These are phyloP conservation scores for Ferdinandea cuprea DNA, from an alignment of 2,888 invertebrate species.

Conservation along the genomic window DNA sequence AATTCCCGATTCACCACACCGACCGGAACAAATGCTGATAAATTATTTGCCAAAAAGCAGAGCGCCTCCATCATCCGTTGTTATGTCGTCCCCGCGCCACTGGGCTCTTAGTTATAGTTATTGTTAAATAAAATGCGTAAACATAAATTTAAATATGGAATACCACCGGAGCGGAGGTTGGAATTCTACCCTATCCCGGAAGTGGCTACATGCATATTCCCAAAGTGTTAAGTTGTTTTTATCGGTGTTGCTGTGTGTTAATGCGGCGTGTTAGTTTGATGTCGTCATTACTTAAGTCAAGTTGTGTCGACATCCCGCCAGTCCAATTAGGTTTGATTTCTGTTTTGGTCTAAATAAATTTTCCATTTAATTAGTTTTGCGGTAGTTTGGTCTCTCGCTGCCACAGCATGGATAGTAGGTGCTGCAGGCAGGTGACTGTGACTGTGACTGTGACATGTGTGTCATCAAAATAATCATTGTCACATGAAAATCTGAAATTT, in stretches of 20 bases:
- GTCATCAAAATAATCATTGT: constrained; percentile 10
- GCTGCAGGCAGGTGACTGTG: background rate
- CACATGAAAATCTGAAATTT: constrained; percentile 12
- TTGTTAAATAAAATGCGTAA: constrained; percentile 17
- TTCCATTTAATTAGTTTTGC: constrained; percentile 36
- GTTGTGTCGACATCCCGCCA: constrained; percentile 1
- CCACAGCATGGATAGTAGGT: background rate
- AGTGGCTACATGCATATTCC: constrained; percentile 2
- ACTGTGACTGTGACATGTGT: constrained; percentile 19
- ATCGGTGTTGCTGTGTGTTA: no score
- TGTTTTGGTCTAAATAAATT: constrained; percentile 22
- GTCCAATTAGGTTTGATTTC: constrained; percentile 17
- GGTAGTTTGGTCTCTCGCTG: background rate
- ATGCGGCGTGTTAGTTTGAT: background rate
- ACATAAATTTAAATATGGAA: constrained; percentile 41
- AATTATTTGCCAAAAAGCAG: constrained; percentile 49
- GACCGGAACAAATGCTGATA: constrained; percentile 66
- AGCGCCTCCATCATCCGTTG: no score
- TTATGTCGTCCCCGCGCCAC: no score
- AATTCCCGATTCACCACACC: constrained; percentile 36
- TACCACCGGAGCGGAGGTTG: background rate
- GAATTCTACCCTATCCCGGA: background rate
- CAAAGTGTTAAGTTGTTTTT: background rate
- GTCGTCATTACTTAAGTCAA: constrained; percentile 6
- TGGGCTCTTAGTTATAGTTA: background rate